Evolutionary conservation across 2,797 vertebrate genomes (phyloP).

Genomic region (Sebastes taczanowskii): DNA sequence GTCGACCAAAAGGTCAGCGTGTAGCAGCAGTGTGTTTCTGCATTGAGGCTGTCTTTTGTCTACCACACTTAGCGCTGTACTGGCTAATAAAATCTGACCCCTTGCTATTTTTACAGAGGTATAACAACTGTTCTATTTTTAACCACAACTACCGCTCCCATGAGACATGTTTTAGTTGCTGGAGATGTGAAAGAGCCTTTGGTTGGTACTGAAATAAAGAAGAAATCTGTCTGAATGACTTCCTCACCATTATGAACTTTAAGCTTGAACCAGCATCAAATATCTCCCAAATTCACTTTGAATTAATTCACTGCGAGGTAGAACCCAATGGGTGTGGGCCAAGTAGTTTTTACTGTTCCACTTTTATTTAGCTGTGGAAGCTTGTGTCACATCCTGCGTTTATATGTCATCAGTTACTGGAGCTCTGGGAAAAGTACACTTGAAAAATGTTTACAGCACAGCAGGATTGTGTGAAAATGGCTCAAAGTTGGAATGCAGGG

Average conservation of each 20-base stretch:
- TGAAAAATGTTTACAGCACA: not conserved
- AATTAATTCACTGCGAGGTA: not conserved
- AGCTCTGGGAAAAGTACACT: not conserved
- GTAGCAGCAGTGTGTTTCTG: not conserved
- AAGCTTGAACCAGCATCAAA: not conserved
- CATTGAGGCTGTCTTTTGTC: not conserved
- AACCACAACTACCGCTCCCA: not conserved
- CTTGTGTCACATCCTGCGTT: not conserved
- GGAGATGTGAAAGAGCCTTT: not conserved
- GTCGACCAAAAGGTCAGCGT: not conserved
- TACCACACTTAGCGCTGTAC: not conserved
- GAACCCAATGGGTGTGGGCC: not conserved
- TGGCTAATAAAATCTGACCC: not conserved
- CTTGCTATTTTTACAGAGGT: slow-evolving; percentile 1
- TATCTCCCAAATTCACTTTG: not conserved
- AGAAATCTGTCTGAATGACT: not conserved
- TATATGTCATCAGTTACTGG: not conserved
- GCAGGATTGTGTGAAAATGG: not conserved
- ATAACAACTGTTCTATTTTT: slow-evolving; percentile 17
- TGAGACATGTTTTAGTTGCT: not conserved
- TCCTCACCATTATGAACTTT: not conserved
- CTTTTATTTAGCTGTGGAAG: not conserved
- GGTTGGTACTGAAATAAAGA: not conserved
- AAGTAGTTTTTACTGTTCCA: not conserved
- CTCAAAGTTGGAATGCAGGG: not conserved